Percentiles rank a stretch among this genome's conserved stretches.
These are phyloP conservation scores for Eubasilissa splendida DNA, from an alignment of 2,888 invertebrate species.

Conservation along the genomic window DNA sequence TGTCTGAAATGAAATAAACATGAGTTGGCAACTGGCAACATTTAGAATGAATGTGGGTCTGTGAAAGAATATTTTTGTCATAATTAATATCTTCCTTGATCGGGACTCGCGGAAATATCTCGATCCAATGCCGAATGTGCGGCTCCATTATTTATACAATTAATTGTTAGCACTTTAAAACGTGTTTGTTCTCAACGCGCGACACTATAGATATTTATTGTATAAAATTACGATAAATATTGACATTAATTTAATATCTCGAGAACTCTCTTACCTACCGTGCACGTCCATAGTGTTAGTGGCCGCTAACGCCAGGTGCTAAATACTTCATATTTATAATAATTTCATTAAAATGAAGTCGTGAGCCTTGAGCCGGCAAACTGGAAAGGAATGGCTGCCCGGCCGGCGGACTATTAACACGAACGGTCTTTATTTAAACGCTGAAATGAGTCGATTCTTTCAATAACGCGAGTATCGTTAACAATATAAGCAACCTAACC, in stretches of 20 bases:
- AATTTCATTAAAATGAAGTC: conserved; percentile 13
- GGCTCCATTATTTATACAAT: conserved; percentile 15
- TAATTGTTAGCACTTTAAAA: conserved; percentile 1
- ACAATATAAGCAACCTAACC: no score
- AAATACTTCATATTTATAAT: not conserved
- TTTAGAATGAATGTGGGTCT: no score
- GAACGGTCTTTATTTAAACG: not conserved
- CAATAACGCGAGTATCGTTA: no score
- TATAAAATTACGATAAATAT: conserved; percentile 23
- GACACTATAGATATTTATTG: not conserved
- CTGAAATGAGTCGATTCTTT: no score
- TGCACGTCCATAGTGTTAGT: not conserved
- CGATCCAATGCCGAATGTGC: conserved; percentile 16
- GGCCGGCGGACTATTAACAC: conserved; percentile 2
- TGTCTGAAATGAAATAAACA: no score
- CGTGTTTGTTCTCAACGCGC: not conserved
- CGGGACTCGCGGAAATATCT: not conserved
- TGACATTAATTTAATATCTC: conserved; percentile 9
- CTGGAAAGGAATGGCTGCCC: conserved; percentile 15
- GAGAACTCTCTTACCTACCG: not conserved
- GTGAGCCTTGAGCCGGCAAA: conserved; percentile 18
- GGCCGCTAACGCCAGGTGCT: conserved; percentile 11
- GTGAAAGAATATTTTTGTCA: no score
- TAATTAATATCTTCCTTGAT: no score
- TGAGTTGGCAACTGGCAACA: no score